Evolutionary conservation across 2,888 invertebrate genomes (phyloP).

Genomic region (Lissocephala sabroskyi): DNA sequence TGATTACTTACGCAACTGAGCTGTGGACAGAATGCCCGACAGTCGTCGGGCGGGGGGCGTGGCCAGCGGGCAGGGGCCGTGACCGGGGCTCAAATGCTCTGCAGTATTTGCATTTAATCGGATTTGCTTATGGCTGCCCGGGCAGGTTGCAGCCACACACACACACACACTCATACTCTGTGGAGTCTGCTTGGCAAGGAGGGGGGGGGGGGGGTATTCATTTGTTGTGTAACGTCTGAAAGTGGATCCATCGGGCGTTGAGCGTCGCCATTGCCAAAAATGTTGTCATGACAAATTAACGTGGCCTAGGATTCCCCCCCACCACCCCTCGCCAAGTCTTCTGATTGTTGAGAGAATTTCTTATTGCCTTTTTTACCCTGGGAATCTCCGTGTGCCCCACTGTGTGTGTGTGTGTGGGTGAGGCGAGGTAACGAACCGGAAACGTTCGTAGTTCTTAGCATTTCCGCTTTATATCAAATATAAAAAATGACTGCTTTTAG

Average conservation of each 20-base stretch:
- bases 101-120: constrained; percentile 59
- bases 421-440: constrained; percentile 59
- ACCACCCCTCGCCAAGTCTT: too few species aligned
- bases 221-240: constrained; percentile 53
- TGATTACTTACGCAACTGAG: constrained; percentile 62
- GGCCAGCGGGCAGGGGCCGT: too few species aligned
- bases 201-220: constrained; percentile 27
- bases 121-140: constrained; percentile 41
- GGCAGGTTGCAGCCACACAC: constrained; percentile 45
- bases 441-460: constrained; percentile 57
- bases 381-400: not conserved
- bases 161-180: not conserved
- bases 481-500: constrained; percentile 61
- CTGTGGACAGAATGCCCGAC: constrained; percentile 23
- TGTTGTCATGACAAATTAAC: constrained; percentile 60
- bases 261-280: constrained; percentile 13
- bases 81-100: constrained; percentile 8
- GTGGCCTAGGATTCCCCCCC: too few species aligned
- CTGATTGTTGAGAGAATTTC: too few species aligned
- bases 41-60: constrained; percentile 6
- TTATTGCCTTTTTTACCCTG: too few species aligned
- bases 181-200: not conserved
- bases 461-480: constrained; percentile 59
- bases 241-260: constrained; percentile 1
- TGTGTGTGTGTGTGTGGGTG: constrained; percentile 15